Base-by-base conservation (phyloP, 1,140 invertebrate genomes). In the Pissodes strobi region DNA sequence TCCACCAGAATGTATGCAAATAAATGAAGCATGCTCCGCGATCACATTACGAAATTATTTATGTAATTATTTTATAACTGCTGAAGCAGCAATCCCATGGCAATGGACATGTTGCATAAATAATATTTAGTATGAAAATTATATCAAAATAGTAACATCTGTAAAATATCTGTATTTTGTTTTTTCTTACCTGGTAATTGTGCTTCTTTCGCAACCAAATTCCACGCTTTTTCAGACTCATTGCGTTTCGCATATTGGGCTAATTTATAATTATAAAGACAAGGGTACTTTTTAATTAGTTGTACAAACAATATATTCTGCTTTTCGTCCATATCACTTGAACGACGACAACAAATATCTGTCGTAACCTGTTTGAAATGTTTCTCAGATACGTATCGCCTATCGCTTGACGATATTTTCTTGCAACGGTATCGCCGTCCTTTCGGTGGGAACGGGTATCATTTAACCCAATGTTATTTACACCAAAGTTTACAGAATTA, bases 261-360 rank as follows among this genome's bases (percentile, higher is more conserved):
- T n/a, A n/a, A 34, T n/a, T 34, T 8, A n/a, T n/a, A n/a, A n/a
- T n/a, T n/a, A n/a, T n/a, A n/a, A n/a, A n/a, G n/a, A n/a, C n/a
- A n/a, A n/a, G n/a, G 30, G 30, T 34, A 34, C 30, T 34, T 34
- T 34, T 34, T n/a, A 34, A 34, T n/a, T 34, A 34, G 30, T 34
- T 34, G 30, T 34, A 34, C 30, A 34, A 34, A 34, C 30, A 51
- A 51, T 51, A 51, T 25, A 30, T 51, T 43, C 15, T 43, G 39
- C 39, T 43, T 43, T 43, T 43, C 39, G 18, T 43, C 39, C 39
- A 43, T 43, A 43, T 43, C n/a, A 15, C 39, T 43, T 19, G 8
- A 43, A 43, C 10, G 51, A 59, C 2, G 43, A 13, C 8, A 18
- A 43, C 17, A 25, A 34, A 17, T 18, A 49, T 38, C 41, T 25